Conservation (phyloP, 2,113 vertebrate genomes). For the Pachycephala philippinensis region DNA sequence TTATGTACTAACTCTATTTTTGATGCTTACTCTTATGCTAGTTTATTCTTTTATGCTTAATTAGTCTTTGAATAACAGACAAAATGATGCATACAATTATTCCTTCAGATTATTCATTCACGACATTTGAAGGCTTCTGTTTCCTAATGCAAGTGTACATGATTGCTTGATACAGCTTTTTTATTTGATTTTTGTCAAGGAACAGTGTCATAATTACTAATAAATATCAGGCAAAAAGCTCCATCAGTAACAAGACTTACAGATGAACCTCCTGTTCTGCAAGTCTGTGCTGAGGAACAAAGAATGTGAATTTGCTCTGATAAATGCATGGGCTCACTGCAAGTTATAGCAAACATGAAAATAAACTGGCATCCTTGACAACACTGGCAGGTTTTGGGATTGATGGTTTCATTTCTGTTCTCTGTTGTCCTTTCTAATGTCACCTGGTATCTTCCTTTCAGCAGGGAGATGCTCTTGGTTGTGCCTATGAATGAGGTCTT, state of each 20-base stretch:
- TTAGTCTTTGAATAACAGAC: not conserved
- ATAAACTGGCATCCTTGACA: not conserved
- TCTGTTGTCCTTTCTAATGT: not conserved
- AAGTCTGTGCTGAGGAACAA: not conserved
- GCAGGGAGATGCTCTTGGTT: not conserved
- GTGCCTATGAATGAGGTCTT: not conserved
- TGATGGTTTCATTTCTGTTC: not conserved
- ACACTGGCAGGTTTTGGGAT: not conserved
- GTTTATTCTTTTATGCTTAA: not conserved
- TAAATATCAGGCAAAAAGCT: not conserved
- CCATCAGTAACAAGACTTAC: not conserved
- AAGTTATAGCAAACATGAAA: not conserved
- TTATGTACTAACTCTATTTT: not conserved
- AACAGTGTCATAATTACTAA: not conserved
- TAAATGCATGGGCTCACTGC: not conserved
- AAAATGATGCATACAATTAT: not conserved
- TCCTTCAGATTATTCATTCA: not conserved
- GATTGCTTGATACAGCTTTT: not conserved
- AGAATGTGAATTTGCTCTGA: not conserved
- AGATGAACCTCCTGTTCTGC: not conserved
- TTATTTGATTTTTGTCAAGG: not conserved
- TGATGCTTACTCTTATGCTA: not conserved
- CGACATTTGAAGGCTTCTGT: not conserved
- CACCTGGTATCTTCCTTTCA: not conserved
- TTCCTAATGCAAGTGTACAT: not conserved